Evolutionary conservation across 2,888 invertebrate genomes (phyloP).

Genomic region (Vannuccia rotundouncinata): DNA sequence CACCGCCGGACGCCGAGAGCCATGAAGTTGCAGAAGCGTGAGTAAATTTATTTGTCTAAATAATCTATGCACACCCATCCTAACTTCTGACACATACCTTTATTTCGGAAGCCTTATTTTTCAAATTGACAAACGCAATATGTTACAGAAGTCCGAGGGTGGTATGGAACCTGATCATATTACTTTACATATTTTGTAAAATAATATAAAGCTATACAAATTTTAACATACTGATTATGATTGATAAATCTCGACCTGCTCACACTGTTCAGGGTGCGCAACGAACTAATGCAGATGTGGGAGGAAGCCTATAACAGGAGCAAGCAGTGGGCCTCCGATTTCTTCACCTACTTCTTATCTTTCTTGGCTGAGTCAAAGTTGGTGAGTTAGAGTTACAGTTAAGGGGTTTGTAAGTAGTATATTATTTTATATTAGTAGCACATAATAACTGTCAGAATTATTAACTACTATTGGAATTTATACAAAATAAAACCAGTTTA

Average conservation of each 20-base stretch:
- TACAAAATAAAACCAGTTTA: too few species aligned
- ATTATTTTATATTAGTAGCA: too few species aligned
- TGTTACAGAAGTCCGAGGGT: too few species aligned
- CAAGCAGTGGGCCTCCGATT: neutral
- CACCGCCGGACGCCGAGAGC: slow-evolving; percentile 33
- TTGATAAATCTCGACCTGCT: neutral
- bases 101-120: too few species aligned
- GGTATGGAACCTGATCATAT: neutral
- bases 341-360: neutral
- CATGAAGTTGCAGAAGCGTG: slow-evolving; percentile 19
- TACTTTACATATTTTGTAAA: neutral
- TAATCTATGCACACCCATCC: too few species aligned
- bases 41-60: slow-evolving; percentile 4
- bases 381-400: too few species aligned
- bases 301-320: neutral
- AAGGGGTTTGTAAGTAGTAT: too few species aligned
- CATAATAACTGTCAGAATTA: too few species aligned
- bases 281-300: neutral
- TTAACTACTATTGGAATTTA: too few species aligned
- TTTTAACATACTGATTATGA: neutral
- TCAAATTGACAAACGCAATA: too few species aligned
- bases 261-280: neutral
- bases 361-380: neutral
- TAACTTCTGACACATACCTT: too few species aligned
- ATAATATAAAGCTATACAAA: neutral